Conservation (phyloP, 2,797 vertebrate genomes). For the Chromis chromis region DNA sequence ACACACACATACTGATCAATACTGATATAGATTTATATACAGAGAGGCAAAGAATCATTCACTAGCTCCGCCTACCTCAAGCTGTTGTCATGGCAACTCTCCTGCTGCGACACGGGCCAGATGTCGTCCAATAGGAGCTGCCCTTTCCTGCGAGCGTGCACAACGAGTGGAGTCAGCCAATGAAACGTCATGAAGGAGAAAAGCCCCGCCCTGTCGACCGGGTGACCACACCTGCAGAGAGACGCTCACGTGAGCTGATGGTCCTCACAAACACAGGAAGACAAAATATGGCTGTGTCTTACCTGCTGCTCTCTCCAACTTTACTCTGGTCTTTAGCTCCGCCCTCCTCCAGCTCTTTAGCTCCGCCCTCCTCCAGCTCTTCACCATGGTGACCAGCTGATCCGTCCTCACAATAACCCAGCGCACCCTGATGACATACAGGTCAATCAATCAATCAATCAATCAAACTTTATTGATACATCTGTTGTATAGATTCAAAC, state of each 20-base stretch:
- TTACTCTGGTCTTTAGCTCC: constrained; percentile 8
- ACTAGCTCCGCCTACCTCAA: constrained; percentile 84
- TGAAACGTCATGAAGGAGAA: constrained; percentile 96
- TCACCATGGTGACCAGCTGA: constrained; percentile 38
- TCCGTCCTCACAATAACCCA: constrained; percentile 23
- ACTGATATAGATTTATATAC: too few relatives aligned
- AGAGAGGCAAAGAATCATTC: background rate
- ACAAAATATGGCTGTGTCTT: constrained; percentile 3
- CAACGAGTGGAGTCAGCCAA: constrained; percentile 91
- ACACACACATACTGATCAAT: background rate
- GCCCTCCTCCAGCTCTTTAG: constrained; percentile 18
- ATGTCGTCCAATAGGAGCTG: constrained; percentile 89
- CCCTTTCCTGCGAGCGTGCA: constrained; percentile 87
- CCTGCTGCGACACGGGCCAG: constrained; percentile 89
- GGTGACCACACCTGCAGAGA: constrained; percentile 76
- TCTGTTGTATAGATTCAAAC: too few relatives aligned
- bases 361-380: constrained; percentile 25
- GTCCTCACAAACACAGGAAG: background rate
- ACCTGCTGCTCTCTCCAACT: constrained; percentile 18
- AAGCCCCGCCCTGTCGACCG: constrained; percentile 92
- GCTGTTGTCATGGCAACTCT: constrained; percentile 91
- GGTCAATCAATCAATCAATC: too few relatives aligned
- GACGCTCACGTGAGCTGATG: background rate
- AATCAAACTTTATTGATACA: too few relatives aligned
- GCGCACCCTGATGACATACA: constrained; percentile 7